Evolutionary conservation across 1,140 invertebrate genomes (phyloP), one percentile per base, ranked within the genome.

Genomic region (Gonatopus flavifemur): DNA sequence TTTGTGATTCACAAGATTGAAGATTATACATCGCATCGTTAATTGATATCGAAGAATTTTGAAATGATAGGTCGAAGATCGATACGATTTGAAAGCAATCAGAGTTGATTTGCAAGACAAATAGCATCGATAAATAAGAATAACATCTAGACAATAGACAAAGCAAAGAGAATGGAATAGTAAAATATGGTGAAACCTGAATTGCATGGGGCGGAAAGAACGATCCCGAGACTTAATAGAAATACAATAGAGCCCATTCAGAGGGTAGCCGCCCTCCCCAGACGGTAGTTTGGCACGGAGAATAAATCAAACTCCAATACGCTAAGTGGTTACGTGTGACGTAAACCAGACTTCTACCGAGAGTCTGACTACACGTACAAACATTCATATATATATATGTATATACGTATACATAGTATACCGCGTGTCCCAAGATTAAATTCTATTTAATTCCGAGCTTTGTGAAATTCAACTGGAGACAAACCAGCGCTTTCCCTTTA

Each of bases 271-370:
- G 57, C 50, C 59, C 63, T 72, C 69, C 72, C 72, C 58, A 67
- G 66, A 56, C 64, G 64, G 62, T 52, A 63, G 64, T 71, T 72
- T 67, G 65, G 57, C 64, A 55, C 62, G 62, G 55, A 67, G 72
- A 70, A 76, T 76, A 76, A 73, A 76, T 76, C 72, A 76, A 74
- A 73, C 69, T 70, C 66, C 69, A 76, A 76, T 76, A 76, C 72
- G 70, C 66, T 76, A 76, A 76, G 73, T 74, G 72, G 72, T 76
- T 66, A 67, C 49, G 66, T 63, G 64, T 74, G 73, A 74, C 64
- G 68, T 62, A 73, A 73, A 74, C 68, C 73, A 76, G 73, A 70
- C 63, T 57, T 55, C 43, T 35, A 39, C 12, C 25, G 42, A 37
- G 42, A 40, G 36, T 33, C 28, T 20, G 15, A 8, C 19, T 15